Conservation (phyloP, 2,113 vertebrate genomes). For the Grantiella picta region DNA sequence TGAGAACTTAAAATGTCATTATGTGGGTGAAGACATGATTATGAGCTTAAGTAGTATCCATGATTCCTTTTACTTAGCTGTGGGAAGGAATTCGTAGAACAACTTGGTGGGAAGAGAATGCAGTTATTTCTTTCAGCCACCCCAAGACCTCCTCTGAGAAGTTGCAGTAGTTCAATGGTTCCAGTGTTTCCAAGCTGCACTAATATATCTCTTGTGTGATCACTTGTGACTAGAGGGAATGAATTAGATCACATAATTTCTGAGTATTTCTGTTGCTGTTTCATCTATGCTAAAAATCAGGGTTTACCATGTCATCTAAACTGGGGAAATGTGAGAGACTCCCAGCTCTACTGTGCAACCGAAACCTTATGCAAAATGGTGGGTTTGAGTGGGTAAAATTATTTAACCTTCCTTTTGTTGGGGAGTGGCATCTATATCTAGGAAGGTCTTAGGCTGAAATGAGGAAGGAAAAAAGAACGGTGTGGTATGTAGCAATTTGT, state of each 20-base stretch:
- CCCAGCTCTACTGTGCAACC: not conserved
- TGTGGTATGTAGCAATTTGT: not conserved
- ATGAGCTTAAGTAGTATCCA: not conserved
- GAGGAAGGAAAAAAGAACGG: not conserved
- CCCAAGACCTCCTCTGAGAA: not conserved
- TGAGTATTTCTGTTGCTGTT: not conserved
- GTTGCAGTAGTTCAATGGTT: not conserved
- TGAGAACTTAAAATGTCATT: not conserved
- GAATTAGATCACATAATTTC: not conserved
- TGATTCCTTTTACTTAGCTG: not conserved
- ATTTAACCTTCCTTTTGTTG: not conserved
- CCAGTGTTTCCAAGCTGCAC: not conserved
- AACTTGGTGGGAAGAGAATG: not conserved
- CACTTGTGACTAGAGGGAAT: not conserved
- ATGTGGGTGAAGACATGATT: not conserved
- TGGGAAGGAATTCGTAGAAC: not conserved
- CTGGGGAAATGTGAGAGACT: not conserved
- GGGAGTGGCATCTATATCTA: not conserved
- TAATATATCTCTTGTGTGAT: accelerated
- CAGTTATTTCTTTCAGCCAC: not conserved
- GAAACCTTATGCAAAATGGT: not conserved
- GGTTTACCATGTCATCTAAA: not conserved
- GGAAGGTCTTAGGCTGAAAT: not conserved
- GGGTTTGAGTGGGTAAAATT: not conserved
- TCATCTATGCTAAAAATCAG: not conserved